These are phyloP conservation scores for Philhelius pedissequus DNA, from an alignment of 2,888 invertebrate species.

Conservation along the genomic window DNA sequence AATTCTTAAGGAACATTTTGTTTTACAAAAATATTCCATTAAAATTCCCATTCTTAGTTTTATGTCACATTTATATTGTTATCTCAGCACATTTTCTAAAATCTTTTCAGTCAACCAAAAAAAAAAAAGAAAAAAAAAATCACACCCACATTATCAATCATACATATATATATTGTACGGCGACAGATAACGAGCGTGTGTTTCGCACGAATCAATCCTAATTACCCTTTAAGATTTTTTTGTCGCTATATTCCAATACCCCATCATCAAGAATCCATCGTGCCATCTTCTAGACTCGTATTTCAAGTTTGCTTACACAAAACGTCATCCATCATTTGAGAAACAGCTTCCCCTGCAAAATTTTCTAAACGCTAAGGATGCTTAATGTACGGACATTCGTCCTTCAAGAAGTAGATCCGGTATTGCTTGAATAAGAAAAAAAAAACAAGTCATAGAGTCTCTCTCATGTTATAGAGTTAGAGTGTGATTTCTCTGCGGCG, in stretches of 20 bases:
- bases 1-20: neutral
- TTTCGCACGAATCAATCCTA: constrained; percentile 44
- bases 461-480: too few relatives aligned
- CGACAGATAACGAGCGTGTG: constrained; percentile 18
- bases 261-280: too few relatives aligned
- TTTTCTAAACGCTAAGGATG: neutral
- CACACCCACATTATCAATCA: neutral
- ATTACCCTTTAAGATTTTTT: constrained; percentile 41
- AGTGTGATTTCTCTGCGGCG: neutral
- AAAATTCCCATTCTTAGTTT: neutral
- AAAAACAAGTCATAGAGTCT: neutral
- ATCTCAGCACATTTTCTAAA: neutral
- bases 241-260: neutral
- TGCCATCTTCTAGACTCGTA: neutral
- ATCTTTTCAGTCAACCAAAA: too few relatives aligned
- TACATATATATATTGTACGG: neutral
- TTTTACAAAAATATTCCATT: too few relatives aligned
- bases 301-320: constrained; percentile 16
- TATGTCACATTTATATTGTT: neutral
- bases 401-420: neutral
- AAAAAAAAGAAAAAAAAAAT: neutral
- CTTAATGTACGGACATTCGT: neutral
- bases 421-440: neutral
- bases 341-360: neutral
- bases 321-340: constrained; percentile 54